Conservation (phyloP, 2,888 invertebrate genomes). For the Pycnomerus fuliginosus region DNA sequence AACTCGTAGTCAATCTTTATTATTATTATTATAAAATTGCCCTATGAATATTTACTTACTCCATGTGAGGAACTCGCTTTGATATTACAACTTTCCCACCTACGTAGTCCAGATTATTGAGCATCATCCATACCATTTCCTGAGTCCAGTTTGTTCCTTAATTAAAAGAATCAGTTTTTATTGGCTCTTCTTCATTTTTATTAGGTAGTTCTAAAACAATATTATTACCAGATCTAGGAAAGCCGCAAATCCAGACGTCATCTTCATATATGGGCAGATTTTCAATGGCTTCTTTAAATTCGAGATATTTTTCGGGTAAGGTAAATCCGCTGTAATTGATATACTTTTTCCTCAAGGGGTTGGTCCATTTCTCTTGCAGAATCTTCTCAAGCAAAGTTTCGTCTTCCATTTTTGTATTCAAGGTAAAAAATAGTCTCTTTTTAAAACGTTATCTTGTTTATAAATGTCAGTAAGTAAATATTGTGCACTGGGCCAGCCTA, state of each 20-base stretch:
- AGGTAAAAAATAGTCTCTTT: not conserved
- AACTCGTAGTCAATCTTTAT: not conserved
- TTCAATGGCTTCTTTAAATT: not conserved
- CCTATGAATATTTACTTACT: conserved; percentile 55
- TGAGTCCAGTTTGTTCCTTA: no score
- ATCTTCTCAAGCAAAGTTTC: conserved; percentile 1
- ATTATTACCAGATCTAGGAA: conserved; percentile 58
- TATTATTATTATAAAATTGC: no score
- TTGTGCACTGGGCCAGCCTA: no score
- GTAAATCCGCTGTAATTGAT: not conserved
- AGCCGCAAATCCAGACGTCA: conserved; percentile 59
- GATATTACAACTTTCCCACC: conserved; percentile 57
- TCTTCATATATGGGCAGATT: no score
- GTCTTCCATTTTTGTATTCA: no score
- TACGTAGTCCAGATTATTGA: conserved; percentile 61
- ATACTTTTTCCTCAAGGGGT: not conserved
- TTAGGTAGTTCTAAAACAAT: not conserved
- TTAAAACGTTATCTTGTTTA: no score
- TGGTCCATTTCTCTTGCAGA: no score
- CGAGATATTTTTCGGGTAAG: conserved; percentile 1
- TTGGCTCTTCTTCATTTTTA: no score
- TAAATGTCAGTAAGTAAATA: no score
- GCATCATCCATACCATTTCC: conserved; percentile 55
- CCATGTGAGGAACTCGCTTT: conserved; percentile 70
- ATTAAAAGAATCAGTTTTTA: no score